These are phyloP conservation scores for Melikaiella ostensackeni DNA, from an alignment of 2,888 invertebrate species.

Conservation along the genomic window DNA sequence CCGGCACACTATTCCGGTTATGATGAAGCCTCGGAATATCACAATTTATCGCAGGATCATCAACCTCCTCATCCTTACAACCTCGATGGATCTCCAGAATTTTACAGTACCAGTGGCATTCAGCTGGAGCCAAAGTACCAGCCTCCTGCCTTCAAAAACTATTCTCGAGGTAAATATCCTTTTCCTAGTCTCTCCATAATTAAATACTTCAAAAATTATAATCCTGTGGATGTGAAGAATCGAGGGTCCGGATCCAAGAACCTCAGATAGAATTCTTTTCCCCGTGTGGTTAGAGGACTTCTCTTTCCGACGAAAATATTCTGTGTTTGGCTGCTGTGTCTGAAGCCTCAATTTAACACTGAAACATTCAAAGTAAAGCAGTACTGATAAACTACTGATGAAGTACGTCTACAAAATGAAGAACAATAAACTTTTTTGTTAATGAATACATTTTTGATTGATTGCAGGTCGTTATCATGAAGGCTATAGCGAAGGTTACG, in stretches of 20 bases:
- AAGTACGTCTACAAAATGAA: no score
- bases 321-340: no score
- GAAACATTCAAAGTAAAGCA: no score
- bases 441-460: neutral
- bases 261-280: conserved; percentile 24
- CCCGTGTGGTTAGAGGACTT: no score
- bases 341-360: no score
- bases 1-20: conserved; percentile 75
- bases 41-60: conserved; percentile 75
- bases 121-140: conserved; percentile 86
- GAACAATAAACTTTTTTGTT: conserved; percentile 36
- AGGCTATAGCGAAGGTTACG: conserved; percentile 79
- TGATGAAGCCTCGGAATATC: conserved; percentile 76
- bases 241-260: no score
- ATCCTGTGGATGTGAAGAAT: no score
- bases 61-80: conserved; percentile 79
- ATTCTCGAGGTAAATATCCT: conserved; percentile 82
- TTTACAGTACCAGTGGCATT: conserved; percentile 83
- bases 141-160: conserved; percentile 84
- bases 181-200: neutral
- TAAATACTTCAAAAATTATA: no score
- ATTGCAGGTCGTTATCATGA: conserved; percentile 74
- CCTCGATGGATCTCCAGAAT: conserved; percentile 85
- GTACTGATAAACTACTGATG: no score
- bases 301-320: no score